Conservation (phyloP, 2,888 invertebrate species). For the Hirtodrosophila trivittata region DNA sequence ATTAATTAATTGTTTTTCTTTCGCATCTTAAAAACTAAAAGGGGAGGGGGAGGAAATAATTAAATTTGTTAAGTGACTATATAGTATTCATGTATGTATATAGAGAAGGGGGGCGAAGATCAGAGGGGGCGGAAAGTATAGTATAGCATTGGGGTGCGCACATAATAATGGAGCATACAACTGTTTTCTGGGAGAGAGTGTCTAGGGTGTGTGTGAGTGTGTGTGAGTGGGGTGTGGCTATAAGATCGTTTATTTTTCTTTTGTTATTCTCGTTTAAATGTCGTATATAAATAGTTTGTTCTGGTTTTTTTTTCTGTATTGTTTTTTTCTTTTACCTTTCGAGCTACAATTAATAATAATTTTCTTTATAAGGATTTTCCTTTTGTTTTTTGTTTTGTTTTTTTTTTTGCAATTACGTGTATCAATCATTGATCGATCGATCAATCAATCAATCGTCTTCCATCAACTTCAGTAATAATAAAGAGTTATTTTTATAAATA, state of each 20-base stretch:
- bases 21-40: conserved; percentile 34
- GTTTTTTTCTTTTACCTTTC: conserved; percentile 11
- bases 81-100: background rate
- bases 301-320: conserved; percentile 28
- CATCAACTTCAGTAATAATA: conserved; percentile 40
- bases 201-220: conserved; percentile 4
- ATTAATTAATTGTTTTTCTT: background rate
- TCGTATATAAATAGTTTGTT: conserved; percentile 69
- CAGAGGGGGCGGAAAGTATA: too few relatives aligned
- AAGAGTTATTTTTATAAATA: conserved; percentile 60
- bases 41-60: conserved; percentile 18
- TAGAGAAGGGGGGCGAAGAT: too few relatives aligned
- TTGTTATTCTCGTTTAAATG: conserved; percentile 33
- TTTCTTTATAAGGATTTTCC: conserved; percentile 23
- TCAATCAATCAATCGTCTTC: background rate
- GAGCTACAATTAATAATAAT: conserved; percentile 23
- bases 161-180: too few relatives aligned
- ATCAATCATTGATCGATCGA: conserved; percentile 35
- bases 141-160: too few relatives aligned
- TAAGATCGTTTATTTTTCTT: conserved; percentile 41
- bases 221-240: conserved; percentile 35
- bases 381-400: too few relatives aligned
- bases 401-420: conserved; percentile 34
- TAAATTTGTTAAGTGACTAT: background rate
- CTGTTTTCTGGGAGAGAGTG: too few relatives aligned